A percentile compares a stretch with the other conserved stretches of the same genome.
Evolutionary conservation across 2,797 vertebrate genomes (phyloP).

Genomic region (Silurus lanzhouensis): DNA sequence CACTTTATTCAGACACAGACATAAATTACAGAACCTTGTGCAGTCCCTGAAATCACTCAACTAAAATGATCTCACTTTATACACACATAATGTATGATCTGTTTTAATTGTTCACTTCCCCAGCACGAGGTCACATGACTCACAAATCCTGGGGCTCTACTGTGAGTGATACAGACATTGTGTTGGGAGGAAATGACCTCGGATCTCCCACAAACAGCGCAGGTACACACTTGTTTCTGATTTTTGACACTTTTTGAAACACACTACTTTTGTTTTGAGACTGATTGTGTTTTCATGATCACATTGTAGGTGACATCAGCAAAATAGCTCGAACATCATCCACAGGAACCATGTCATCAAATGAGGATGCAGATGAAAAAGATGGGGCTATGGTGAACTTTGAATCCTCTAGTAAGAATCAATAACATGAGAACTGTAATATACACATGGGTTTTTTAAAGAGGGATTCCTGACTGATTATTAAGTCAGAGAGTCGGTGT

Average conservation of each 20-base stretch:
- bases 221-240: slow-evolving; percentile 63
- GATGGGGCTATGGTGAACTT: slow-evolving; percentile 76
- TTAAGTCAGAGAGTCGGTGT: not conserved
- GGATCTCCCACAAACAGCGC: slow-evolving; percentile 74
- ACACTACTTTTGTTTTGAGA: not conserved
- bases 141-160: slow-evolving; percentile 92
- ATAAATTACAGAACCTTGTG: not conserved
- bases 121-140: slow-evolving; percentile 84
- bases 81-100: not conserved
- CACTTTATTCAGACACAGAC: not conserved
- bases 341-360: slow-evolving; percentile 84
- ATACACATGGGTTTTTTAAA: not conserved
- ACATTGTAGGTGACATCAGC: slow-evolving; percentile 77
- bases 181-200: slow-evolving; percentile 69
- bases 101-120: not conserved
- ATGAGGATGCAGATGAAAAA: slow-evolving; percentile 82
- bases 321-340: slow-evolving; percentile 81
- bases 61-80: not conserved
- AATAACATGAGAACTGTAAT: not conserved
- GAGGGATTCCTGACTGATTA: not conserved
- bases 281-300: slow-evolving; percentile 8
- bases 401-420: slow-evolving; percentile 76
- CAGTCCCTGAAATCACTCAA: not conserved
- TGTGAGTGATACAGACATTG: slow-evolving; percentile 75
- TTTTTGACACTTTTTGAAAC: not conserved